These are phyloP conservation scores for Strigamia crassipes DNA, from an alignment of 2,888 invertebrate genomes.

Conservation along the genomic window DNA sequence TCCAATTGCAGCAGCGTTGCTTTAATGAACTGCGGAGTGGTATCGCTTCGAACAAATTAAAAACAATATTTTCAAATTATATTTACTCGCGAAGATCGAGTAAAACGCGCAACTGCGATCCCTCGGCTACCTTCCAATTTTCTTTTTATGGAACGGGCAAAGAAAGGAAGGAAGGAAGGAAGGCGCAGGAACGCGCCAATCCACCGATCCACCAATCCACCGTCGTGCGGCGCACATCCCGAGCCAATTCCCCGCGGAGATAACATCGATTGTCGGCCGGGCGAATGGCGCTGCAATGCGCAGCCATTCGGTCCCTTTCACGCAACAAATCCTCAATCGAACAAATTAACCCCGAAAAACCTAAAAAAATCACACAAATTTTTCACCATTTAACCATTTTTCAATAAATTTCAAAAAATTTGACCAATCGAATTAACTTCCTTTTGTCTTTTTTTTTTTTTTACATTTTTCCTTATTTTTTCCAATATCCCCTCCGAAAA, in stretches of 20 bases:
- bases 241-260: constrained; percentile 41
- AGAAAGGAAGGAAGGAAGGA: too few relatives aligned
- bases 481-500: too few relatives aligned
- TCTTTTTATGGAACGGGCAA: constrained; percentile 44
- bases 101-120: not conserved
- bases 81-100: constrained; percentile 44
- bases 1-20: constrained; percentile 26
- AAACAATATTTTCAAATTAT: constrained; percentile 48
- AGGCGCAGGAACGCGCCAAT: not conserved
- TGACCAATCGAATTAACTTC: too few relatives aligned
- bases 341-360: too few relatives aligned
- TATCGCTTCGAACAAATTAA: constrained; percentile 48
- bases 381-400: too few relatives aligned
- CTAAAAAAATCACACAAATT: too few relatives aligned
- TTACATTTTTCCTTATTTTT: too few relatives aligned
- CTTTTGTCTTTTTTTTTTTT: too few relatives aligned
- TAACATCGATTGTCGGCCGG: constrained; percentile 43
- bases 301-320: not conserved
- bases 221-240: not conserved
- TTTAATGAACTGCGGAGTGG: constrained; percentile 48
- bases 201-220: not conserved
- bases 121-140: constrained; percentile 46
- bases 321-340: not conserved
- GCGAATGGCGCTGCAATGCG: constrained; percentile 30
- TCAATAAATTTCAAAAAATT: too few relatives aligned